phyloP scores from a whole-genome alignment of 2,113 vertebrate genomes.

The Myiozetetes cayanensis region DNA sequence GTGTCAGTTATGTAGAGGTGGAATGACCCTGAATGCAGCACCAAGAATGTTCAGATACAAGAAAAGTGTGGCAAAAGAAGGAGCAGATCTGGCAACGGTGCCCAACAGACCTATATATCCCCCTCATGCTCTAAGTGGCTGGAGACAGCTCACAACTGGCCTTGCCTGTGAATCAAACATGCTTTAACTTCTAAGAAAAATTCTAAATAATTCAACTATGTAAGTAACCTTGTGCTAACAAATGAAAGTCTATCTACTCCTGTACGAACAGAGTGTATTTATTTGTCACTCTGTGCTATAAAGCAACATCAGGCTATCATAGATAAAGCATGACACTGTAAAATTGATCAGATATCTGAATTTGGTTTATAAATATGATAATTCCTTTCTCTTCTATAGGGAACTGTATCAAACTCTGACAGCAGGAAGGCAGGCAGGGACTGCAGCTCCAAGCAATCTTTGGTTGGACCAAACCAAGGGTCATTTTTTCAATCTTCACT shows the following conservation, averaged over 20 bases:
- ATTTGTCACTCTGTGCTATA: background rate
- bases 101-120: background rate
- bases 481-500: background rate
- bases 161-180: fast-evolving
- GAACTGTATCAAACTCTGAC: background rate
- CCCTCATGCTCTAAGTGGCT: background rate
- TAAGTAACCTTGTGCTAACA: background rate
- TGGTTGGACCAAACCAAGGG: background rate
- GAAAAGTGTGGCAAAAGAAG: background rate
- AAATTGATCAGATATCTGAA: background rate
- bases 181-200: background rate
- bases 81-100: background rate
- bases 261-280: background rate
- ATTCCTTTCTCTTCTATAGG: background rate
- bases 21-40: background rate
- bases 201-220: background rate
- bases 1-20: background rate
- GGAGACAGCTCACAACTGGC: background rate
- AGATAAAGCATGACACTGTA: background rate
- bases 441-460: background rate
- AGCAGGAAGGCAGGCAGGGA: background rate
- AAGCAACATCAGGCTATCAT: background rate
- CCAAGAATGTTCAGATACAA: background rate
- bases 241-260: background rate
- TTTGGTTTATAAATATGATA: background rate